Evolutionary conservation across 1,140 invertebrate genomes (phyloP).

Genomic region (Drosophila carrolli): DNA sequence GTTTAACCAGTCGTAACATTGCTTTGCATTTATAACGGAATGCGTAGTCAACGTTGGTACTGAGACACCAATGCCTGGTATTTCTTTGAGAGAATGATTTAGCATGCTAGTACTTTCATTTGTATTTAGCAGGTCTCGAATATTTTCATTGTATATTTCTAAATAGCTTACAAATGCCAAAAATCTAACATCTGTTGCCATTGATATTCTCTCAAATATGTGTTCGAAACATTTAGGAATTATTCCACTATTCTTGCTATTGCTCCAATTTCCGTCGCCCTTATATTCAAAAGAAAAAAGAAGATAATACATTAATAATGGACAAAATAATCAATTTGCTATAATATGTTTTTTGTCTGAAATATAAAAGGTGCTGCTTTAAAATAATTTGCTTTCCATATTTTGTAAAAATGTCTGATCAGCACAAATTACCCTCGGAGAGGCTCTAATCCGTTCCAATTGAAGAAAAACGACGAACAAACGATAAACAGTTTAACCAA

Average conservation of each 20-base stretch:
- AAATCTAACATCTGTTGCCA: slow-evolving; percentile 92
- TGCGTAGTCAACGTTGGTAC: slow-evolving; percentile 87
- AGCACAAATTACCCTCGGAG: too few relatives aligned
- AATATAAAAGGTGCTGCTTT: too few relatives aligned
- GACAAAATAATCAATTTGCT: too few relatives aligned
- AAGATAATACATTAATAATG: too few relatives aligned
- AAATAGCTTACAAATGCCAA: slow-evolving; percentile 96
- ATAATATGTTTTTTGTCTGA: too few relatives aligned
- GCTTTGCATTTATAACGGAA: slow-evolving; percentile 86
- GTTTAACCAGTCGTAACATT: slow-evolving; percentile 92
- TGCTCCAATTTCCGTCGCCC: slow-evolving; percentile 33
- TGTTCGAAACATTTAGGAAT: slow-evolving; percentile 96
- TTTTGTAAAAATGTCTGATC: too few relatives aligned
- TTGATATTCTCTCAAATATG: slow-evolving; percentile 95
- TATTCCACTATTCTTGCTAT: slow-evolving; percentile 87
- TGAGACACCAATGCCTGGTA: slow-evolving; percentile 92
- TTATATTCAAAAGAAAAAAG: slow-evolving; percentile 1
- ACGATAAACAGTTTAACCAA: too few relatives aligned
- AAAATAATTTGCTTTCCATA: too few relatives aligned
- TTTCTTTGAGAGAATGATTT: slow-evolving; percentile 90
- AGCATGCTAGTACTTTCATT: slow-evolving; percentile 21
- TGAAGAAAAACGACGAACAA: too few relatives aligned
- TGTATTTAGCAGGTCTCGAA: slow-evolving; percentile 89
- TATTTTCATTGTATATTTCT: slow-evolving; percentile 97
- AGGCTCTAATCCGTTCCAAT: too few relatives aligned